Evolutionary conservation across 2,888 invertebrate genomes (phyloP).

Genomic region (Protonemura montana): DNA sequence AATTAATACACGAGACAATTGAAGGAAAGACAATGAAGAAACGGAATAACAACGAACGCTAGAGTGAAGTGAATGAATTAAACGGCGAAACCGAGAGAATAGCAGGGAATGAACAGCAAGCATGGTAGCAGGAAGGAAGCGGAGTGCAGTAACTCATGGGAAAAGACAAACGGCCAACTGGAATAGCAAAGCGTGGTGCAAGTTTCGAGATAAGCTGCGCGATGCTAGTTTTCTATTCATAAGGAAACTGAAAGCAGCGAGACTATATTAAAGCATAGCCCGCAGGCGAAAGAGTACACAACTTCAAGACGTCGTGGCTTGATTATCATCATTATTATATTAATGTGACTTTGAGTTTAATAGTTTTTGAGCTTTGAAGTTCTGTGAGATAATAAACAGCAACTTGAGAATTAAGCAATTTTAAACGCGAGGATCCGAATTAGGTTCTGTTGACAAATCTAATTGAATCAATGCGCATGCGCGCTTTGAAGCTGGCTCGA

Average conservation of each 20-base stretch:
- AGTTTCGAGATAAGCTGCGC: slow-evolving; percentile 34
- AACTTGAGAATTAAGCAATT: not conserved
- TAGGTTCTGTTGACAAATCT: not conserved
- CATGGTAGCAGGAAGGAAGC: slow-evolving; percentile 30
- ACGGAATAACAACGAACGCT: slow-evolving; percentile 16
- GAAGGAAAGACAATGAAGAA: slow-evolving; percentile 27
- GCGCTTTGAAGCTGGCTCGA: not conserved
- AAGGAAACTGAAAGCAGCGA: slow-evolving; percentile 37
- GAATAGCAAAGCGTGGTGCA: slow-evolving; percentile 25
- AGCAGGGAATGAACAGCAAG: slow-evolving; percentile 22
- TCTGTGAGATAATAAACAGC: not conserved
- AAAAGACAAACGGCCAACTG: slow-evolving; percentile 36
- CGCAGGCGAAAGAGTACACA: not conserved
- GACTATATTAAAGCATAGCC: slow-evolving; percentile 16
- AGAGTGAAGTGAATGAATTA: slow-evolving; percentile 37
- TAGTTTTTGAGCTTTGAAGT: not conserved
- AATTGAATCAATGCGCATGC: not conserved
- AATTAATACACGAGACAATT: slow-evolving; percentile 26
- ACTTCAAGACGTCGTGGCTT: not conserved
- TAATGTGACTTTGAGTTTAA: not conserved
- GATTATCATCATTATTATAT: not conserved
- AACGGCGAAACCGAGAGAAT: slow-evolving; percentile 19
- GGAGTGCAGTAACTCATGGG: slow-evolving; percentile 12
- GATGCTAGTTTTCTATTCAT: slow-evolving; percentile 34
- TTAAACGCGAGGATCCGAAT: not conserved